Conservation (phyloP, 2,888 invertebrate species). For the Anthrax anthrax region DNA sequence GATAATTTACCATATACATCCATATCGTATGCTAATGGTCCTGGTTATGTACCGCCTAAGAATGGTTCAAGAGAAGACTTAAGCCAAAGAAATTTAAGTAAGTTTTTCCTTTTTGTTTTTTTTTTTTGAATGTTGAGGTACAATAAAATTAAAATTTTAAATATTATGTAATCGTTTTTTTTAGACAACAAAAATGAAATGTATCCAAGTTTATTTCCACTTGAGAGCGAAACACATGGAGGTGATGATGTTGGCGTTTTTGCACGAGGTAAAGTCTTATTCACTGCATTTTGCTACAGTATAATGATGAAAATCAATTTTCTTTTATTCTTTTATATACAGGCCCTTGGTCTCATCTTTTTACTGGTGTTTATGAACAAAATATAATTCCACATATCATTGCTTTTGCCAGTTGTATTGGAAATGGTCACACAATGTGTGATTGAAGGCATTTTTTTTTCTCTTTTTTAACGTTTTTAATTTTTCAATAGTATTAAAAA, state of each 20-base stretch:
- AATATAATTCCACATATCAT: background rate
- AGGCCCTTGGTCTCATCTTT: background rate
- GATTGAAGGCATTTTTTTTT: background rate
- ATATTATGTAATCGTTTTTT: background rate
- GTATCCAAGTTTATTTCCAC: constrained; percentile 32
- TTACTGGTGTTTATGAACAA: background rate
- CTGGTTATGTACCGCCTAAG: constrained; percentile 43
- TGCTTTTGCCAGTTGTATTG: background rate
- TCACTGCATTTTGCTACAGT: too few species aligned
- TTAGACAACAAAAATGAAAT: background rate
- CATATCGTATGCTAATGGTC: constrained; percentile 60
- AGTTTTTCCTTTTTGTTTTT: background rate
- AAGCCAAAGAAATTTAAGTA: constrained; percentile 34
- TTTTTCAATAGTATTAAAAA: too few species aligned
- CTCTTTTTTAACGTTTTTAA: too few species aligned
- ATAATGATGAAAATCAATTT: too few species aligned
- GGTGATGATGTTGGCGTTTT: constrained; percentile 67
- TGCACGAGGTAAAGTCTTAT: constrained; percentile 29
- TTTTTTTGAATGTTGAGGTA: background rate
- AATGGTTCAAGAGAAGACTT: constrained; percentile 30
- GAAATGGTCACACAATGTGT: background rate
- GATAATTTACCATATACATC: constrained; percentile 47
- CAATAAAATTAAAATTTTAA: constrained; percentile 39
- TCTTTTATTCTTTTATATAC: constrained; percentile 13
- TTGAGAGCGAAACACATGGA: constrained; percentile 50